A percentile compares a stretch with the other conserved stretches of the same genome.
These are phyloP conservation scores for Falco naumanni DNA, from an alignment of 2,797 vertebrate species.

Conservation along the genomic window DNA sequence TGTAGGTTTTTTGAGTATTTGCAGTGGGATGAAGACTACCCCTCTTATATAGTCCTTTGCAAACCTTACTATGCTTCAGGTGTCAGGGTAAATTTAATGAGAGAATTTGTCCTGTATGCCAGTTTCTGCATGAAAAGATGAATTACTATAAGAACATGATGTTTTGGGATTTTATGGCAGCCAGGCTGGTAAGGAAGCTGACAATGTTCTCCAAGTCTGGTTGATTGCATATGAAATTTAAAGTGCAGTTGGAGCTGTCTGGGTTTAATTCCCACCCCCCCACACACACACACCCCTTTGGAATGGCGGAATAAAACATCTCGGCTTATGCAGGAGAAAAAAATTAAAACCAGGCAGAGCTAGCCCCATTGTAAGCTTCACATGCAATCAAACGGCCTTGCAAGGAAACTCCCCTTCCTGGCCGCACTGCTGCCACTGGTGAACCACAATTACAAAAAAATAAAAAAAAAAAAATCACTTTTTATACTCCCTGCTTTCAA, in stretches of 20 bases:
- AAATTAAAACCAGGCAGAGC: conserved; percentile 78
- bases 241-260: conserved; percentile 72
- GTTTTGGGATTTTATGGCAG: conserved; percentile 51
- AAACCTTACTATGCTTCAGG: background rate
- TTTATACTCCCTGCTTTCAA: conserved; percentile 60
- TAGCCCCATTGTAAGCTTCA: conserved; percentile 72
- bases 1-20: background rate
- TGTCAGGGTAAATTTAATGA: background rate
- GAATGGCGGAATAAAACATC: conserved; percentile 73
- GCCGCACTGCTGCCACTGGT: conserved; percentile 43
- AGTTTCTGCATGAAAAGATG: conserved; percentile 54
- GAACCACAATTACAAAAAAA: conserved; percentile 33
- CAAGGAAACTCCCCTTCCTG: conserved; percentile 68
- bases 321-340: conserved; percentile 63
- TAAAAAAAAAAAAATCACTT: conserved; percentile 14
- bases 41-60: background rate
- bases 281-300: background rate
- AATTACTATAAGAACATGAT: conserved; percentile 47
- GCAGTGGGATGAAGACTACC: background rate
- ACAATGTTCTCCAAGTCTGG: conserved; percentile 57
- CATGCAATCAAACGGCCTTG: conserved; percentile 60
- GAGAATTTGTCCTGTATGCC: conserved; percentile 18
- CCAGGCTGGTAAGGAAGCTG: conserved; percentile 63
- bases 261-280: conserved; percentile 69
- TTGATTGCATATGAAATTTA: conserved; percentile 73